Conservation (phyloP, 2,888 invertebrate species). For the Caenorhabditis becei region DNA sequence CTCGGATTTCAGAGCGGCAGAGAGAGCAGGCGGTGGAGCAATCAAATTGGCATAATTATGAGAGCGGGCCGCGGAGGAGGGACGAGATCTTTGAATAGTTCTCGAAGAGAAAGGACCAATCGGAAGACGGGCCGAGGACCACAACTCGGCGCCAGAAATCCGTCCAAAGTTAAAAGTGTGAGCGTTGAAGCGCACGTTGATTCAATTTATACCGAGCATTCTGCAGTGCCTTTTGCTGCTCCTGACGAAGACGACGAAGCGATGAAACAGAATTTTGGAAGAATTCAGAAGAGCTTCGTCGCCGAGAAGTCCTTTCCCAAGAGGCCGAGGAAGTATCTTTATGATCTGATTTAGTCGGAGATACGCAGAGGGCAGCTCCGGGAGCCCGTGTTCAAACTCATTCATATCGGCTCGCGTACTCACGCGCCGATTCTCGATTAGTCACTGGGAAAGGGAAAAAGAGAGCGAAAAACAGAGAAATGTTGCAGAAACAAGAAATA, state of each 20-base stretch:
- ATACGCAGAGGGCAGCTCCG: constrained; percentile 6
- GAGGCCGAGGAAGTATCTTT: constrained; percentile 9
- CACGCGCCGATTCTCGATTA: neutral
- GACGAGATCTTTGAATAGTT: constrained; percentile 23
- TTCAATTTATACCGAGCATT: constrained; percentile 35
- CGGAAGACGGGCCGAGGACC: constrained; percentile 8
- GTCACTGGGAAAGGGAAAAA: constrained; percentile 8
- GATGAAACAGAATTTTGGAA: constrained; percentile 1
- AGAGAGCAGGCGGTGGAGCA: constrained; percentile 7
- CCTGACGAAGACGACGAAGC: constrained; percentile 4
- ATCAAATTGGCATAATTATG: constrained; percentile 56
- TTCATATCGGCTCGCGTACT: neutral
- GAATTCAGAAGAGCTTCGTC: constrained; percentile 8
- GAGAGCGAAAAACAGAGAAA: constrained; percentile 19
- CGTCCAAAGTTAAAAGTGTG: constrained; percentile 50
- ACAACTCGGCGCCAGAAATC: constrained; percentile 4
- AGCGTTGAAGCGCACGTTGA: constrained; percentile 58
- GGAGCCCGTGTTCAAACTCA: constrained; percentile 14
- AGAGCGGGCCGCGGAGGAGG: constrained; percentile 3
- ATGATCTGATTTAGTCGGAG: constrained; percentile 30
- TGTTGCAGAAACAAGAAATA: constrained; percentile 1
- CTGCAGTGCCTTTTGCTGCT: neutral
- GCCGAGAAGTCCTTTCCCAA: constrained; percentile 11
- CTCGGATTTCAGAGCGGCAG: constrained; percentile 5
- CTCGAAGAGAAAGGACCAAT: constrained; percentile 1